Evolutionary conservation across 1,140 invertebrate genomes (phyloP), one percentile per base, ranked within the genome.

Genomic region (Drosophila miranda): DNA sequence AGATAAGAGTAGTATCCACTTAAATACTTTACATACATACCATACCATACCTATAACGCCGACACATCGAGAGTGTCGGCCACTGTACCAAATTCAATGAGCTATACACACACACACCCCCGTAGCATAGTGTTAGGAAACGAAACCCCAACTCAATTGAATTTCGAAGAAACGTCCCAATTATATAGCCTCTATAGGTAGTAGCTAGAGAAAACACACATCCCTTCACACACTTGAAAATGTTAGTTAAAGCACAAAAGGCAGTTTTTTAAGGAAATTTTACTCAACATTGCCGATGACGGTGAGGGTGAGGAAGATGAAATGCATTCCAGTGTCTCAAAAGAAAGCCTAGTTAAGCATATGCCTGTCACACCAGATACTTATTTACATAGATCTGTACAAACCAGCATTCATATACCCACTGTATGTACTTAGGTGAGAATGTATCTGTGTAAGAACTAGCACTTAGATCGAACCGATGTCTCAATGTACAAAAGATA

Each of bases 291-390:
- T 30, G 28, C 28, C 28, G 42, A 56, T 49, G 50, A 62, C 50
- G 43, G 14, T 43, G 44, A 74, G 30, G 43, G 14, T 43, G 44
- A 74, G 30, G 26, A 67, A 49, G 55, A 75, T 44, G 59, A 72
- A 72, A 81, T 78, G 81, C 81, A 86, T 84, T 84, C 81, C 73
- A 84, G 81, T 86, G 81, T 87, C 81, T 86, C 82, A 78, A 76
- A 56, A 69, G 67, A 57, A 67, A 74, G 69, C 46, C 54, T 75
- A 78, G 79, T 61, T 77, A 74, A 82, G 73, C 55, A 49, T 81
- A 68, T 58, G 70, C 58, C 57, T 72, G 4, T 38, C 75, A 81
- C 73, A 79, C 51, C 44, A 55, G 41, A 67, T 41, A 76, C 56
- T 61, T 66, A 83, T 79, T 63, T 73, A 77, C 9, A 30, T 51